A percentile compares a stretch with the other conserved stretches of the same genome.
Evolutionary conservation across 2,888 invertebrate species (phyloP).

Genomic region (Girardia tigrina): DNA sequence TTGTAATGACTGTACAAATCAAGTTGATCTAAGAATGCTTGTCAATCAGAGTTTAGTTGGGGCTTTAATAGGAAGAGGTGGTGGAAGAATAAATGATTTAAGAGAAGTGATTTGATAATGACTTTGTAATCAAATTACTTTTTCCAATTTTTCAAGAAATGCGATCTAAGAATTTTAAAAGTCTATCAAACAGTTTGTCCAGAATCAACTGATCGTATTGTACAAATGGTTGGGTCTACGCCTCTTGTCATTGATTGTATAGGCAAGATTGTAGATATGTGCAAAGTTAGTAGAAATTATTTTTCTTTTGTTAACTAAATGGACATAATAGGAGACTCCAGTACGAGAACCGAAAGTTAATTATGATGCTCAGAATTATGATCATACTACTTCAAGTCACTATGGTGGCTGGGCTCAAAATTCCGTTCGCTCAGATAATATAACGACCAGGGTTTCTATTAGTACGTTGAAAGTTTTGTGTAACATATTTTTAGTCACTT

Average conservation of each 20-base stretch:
- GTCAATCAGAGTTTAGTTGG: conserved; percentile 96
- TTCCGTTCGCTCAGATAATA: not conserved
- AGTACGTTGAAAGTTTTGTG: not conserved
- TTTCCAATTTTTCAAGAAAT: conserved; percentile 54
- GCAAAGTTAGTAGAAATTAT: no score
- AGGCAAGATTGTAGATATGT: not conserved
- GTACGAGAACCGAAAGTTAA: conserved; percentile 53
- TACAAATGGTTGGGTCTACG: conserved; percentile 67
- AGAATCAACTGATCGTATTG: conserved; percentile 86
- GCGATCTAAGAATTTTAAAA: conserved; percentile 16
- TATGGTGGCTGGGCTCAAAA: conserved; percentile 63
- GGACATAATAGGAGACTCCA: conserved; percentile 60
- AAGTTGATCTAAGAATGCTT: conserved; percentile 62
- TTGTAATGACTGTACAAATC: not conserved
- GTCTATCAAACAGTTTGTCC: conserved; percentile 60
- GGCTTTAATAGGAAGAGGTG: conserved; percentile 90
- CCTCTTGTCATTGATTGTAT: conserved; percentile 41
- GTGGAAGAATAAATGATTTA: conserved; percentile 90
- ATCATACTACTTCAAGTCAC: conserved; percentile 70
- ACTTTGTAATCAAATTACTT: not conserved
- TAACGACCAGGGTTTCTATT: not conserved
- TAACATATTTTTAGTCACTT: not conserved
- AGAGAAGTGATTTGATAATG: conserved; percentile 56
- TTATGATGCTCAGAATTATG: conserved; percentile 89
- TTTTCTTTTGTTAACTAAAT: not conserved